A percentile compares a stretch with the other conserved stretches of the same genome.
phyloP scores from a whole-genome alignment of 2,113 vertebrate species.

The Cololabis saira region DNA sequence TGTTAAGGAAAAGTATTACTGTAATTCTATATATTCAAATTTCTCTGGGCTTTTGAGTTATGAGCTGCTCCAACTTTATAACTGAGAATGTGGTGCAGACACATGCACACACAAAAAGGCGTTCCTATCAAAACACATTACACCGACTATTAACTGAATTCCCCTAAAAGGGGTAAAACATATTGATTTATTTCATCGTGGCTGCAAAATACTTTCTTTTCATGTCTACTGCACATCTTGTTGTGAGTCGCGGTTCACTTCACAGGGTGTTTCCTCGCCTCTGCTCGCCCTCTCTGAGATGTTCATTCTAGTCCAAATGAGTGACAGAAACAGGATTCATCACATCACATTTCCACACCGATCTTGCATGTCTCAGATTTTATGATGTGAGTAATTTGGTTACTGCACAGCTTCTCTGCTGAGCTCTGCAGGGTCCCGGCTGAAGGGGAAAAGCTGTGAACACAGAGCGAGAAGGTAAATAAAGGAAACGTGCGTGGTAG shows the following conservation, averaged over 20 bases:
- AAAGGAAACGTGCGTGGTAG: constrained; percentile 64
- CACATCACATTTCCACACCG: constrained; percentile 25
- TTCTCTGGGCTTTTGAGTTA: background rate
- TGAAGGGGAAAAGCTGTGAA: constrained; percentile 64
- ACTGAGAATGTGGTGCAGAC: background rate
- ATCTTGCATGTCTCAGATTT: constrained; percentile 13
- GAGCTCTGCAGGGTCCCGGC: constrained; percentile 39
- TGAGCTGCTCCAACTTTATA: background rate
- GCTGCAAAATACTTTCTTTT: background rate
- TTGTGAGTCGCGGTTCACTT: background rate
- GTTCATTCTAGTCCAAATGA: background rate
- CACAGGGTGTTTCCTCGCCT: background rate
- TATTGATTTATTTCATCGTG: background rate
- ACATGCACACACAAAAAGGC: background rate
- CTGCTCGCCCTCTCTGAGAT: constrained; percentile 6
- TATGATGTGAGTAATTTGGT: constrained; percentile 65
- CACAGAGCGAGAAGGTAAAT: constrained; percentile 66
- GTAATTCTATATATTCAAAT: background rate
- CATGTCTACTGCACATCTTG: background rate
- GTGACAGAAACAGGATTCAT: constrained; percentile 13
- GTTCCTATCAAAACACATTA: background rate
- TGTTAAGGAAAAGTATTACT: background rate
- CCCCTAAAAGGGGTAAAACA: background rate
- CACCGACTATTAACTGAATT: no score
- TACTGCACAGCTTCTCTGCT: constrained; percentile 50